A percentile compares a stretch with the other conserved stretches of the same genome.
These are phyloP conservation scores for Karalla daura DNA, from an alignment of 2,797 vertebrate species.

Conservation along the genomic window DNA sequence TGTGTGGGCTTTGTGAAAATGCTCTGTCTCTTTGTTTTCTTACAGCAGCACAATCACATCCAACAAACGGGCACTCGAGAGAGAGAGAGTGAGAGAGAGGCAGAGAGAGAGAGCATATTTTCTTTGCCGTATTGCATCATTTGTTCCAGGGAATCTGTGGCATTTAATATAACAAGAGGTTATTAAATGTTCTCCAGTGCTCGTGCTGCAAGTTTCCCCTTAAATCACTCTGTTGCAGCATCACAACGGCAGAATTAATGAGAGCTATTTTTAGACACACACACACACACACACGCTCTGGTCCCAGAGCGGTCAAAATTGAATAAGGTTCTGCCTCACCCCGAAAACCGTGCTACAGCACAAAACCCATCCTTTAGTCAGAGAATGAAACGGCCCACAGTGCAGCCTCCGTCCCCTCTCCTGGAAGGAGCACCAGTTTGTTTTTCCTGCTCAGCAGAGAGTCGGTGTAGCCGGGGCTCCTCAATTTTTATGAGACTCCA, in stretches of 20 bases:
- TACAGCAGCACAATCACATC: constrained; percentile 17
- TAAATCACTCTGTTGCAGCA: constrained; percentile 77
- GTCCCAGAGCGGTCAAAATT: constrained; percentile 78
- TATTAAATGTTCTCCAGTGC: constrained; percentile 63
- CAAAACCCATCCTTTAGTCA: constrained; percentile 64
- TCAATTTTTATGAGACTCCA: constrained; percentile 43
- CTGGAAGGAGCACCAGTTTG: constrained; percentile 41
- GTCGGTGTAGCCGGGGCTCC: constrained; percentile 18
- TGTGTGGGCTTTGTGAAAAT: constrained; percentile 19
- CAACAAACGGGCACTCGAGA: constrained; percentile 24
- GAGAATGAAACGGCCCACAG: constrained; percentile 53
- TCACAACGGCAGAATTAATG: constrained; percentile 82
- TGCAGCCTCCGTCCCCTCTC: constrained; percentile 41
- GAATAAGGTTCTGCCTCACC: constrained; percentile 73
- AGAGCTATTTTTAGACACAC: constrained; percentile 82
- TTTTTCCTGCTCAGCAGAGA: constrained; percentile 54
- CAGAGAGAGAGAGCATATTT: too few species aligned
- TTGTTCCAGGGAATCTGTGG: constrained; percentile 39
- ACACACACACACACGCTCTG: too few species aligned
- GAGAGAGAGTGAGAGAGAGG: too few species aligned
- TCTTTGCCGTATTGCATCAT: constrained; percentile 42
- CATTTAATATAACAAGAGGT: constrained; percentile 61
- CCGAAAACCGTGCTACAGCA: constrained; percentile 69
- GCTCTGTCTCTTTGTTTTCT: constrained; percentile 10
- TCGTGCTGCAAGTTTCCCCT: constrained; percentile 71